Percentiles rank a stretch among this genome's conserved stretches.
phyloP scores from a whole-genome alignment of 2,797 vertebrate genomes.

The Sebastes iracundus region DNA sequence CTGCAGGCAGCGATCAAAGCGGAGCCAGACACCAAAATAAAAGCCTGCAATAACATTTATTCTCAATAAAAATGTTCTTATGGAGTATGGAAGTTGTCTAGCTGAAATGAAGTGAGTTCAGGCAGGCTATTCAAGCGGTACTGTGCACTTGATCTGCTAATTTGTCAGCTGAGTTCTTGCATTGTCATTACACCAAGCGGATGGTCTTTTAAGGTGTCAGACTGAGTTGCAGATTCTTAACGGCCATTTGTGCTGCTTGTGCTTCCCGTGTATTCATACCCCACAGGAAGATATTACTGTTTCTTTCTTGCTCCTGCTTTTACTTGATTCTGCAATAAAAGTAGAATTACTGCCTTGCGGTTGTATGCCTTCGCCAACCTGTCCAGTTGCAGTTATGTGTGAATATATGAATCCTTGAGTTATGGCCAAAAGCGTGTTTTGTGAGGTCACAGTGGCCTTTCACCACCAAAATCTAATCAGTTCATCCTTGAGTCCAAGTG shows the following conservation, averaged over 20 bases:
- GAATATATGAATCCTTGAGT: too few relatives aligned
- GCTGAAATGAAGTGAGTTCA: not conserved
- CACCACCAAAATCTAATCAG: too few relatives aligned
- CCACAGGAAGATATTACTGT: not conserved
- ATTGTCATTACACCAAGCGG: not conserved
- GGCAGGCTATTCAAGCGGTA: not conserved
- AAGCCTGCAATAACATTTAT: not conserved
- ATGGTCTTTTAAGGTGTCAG: not conserved
- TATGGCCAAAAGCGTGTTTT: too few relatives aligned
- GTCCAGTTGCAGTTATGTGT: too few relatives aligned
- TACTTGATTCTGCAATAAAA: too few relatives aligned
- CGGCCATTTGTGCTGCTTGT: not conserved
- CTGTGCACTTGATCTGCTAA: not conserved
- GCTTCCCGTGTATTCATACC: not conserved
- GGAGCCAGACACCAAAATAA: not conserved
- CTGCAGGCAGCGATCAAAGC: not conserved
- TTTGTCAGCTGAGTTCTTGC: not conserved
- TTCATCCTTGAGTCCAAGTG: too few relatives aligned
- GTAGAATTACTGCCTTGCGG: too few relatives aligned
- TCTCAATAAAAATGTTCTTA: not conserved
- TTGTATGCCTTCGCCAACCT: too few relatives aligned
- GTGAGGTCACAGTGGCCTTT: too few relatives aligned
- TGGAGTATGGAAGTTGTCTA: not conserved
- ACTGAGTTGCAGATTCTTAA: not conserved
- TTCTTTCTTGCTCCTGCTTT: not conserved